Conservation (phyloP, 2,113 vertebrate species). For the Nematolebias whitei region DNA sequence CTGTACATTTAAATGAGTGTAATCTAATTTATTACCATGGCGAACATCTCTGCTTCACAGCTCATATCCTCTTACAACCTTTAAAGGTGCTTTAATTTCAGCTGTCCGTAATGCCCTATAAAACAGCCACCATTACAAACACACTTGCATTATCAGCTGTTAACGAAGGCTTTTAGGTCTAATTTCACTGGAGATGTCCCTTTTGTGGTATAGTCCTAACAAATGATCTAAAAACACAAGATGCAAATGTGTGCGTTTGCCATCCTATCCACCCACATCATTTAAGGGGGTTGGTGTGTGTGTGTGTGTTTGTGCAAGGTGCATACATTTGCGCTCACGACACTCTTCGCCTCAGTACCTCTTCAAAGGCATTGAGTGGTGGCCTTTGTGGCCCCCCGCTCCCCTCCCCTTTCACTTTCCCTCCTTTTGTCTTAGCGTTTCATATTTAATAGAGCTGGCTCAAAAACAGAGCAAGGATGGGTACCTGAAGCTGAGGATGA, state of each 20-base stretch:
- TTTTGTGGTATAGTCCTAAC: slow-evolving; percentile 61
- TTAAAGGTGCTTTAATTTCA: slow-evolving; percentile 64
- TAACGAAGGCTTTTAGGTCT: slow-evolving; percentile 61
- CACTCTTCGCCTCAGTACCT: slow-evolving; percentile 68
- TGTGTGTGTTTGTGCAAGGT: slow-evolving; percentile 45
- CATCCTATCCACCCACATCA: slow-evolving; percentile 62
- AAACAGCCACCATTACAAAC: slow-evolving; percentile 48
- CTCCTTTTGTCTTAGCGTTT: slow-evolving; percentile 83
- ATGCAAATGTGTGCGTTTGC: slow-evolving; percentile 70
- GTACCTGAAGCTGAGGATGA: slow-evolving; percentile 75
- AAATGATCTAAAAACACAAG: slow-evolving; percentile 56
- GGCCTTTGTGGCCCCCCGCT: slow-evolving; percentile 69
- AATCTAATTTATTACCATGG: slow-evolving; percentile 35
- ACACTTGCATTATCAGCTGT: slow-evolving; percentile 44
- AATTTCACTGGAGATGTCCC: slow-evolving; percentile 51
- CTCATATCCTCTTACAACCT: slow-evolving; percentile 14
- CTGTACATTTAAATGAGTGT: slow-evolving; percentile 24
- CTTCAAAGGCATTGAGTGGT: slow-evolving; percentile 83
- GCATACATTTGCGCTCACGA: slow-evolving; percentile 59
- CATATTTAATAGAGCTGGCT: slow-evolving; percentile 82
- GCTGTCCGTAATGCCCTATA: slow-evolving; percentile 49
- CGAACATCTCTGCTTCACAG: slow-evolving; percentile 15
- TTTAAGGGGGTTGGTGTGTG: slow-evolving; percentile 37
- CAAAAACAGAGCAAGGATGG: slow-evolving; percentile 71
- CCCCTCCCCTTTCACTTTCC: slow-evolving; percentile 65